Evolutionary conservation across 2,888 invertebrate species (phyloP).

Genomic region (Andrena dorsata): DNA sequence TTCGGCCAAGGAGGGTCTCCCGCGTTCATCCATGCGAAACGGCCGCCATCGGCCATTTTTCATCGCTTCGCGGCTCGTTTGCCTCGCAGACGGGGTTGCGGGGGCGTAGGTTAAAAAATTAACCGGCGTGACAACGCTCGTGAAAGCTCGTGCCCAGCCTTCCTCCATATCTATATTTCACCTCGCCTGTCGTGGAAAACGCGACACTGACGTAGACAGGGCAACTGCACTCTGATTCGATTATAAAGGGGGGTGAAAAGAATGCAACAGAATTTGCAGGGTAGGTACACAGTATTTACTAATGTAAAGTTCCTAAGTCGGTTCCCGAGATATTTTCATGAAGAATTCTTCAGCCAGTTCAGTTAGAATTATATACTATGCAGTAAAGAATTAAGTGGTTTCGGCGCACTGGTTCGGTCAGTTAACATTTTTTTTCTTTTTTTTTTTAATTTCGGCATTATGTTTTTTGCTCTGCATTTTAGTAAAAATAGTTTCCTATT

Average conservation of each 20-base stretch:
- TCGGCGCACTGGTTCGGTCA: no score
- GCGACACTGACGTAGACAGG: neutral
- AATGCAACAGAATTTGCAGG: no score
- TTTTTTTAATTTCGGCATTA: no score
- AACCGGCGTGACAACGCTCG: constrained; percentile 35
- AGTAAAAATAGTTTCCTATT: no score
- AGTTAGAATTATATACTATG: no score
- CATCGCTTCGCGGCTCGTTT: constrained; percentile 34
- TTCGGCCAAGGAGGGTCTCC: neutral
- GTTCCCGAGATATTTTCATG: no score
- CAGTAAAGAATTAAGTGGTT: no score
- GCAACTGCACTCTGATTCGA: neutral
- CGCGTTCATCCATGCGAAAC: constrained; percentile 37
- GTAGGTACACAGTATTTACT: no score
- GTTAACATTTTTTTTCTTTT: no score
- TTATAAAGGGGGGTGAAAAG: neutral
- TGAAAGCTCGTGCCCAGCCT: constrained; percentile 5
- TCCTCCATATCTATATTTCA: constrained; percentile 39
- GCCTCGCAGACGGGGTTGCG: neutral
- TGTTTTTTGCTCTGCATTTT: no score
- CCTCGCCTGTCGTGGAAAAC: neutral
- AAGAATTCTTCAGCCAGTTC: no score
- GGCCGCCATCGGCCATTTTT: constrained; percentile 33
- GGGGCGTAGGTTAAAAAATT: constrained; percentile 54
- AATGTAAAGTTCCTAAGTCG: no score